phyloP scores from a whole-genome alignment of 2,888 invertebrate species.

The Metellina segmentata region DNA sequence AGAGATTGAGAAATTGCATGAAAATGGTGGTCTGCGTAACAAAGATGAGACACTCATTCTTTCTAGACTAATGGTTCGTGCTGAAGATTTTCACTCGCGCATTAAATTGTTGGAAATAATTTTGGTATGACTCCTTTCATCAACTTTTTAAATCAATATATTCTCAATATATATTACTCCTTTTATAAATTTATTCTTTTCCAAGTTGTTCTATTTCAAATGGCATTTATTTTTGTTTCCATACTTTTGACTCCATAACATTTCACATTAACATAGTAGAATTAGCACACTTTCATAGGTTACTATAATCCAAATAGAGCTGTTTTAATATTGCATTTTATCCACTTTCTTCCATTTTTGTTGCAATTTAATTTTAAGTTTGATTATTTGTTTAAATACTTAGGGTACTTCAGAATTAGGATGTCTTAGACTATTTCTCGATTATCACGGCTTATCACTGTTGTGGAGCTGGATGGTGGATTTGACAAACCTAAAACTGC shows the following conservation, averaged over 20 bases:
- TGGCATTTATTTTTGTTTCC: not conserved
- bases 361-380: not conserved
- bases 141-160: not conserved
- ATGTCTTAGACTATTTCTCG: slow-evolving; percentile 86
- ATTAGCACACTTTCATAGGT: too few relatives aligned
- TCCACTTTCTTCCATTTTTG: not conserved
- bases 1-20: slow-evolving; percentile 90
- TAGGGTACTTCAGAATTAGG: slow-evolving; percentile 81
- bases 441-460: slow-evolving; percentile 93
- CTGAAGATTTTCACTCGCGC: slow-evolving; percentile 88
- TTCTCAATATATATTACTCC: too few relatives aligned
- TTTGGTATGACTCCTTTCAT: slow-evolving; percentile 81
- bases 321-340: too few relatives aligned
- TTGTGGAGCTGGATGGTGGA: slow-evolving; percentile 96
- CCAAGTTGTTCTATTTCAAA: not conserved
- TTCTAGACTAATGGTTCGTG: slow-evolving; percentile 95
- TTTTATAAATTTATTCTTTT: not conserved
- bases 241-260: not conserved
- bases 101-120: slow-evolving; percentile 88
- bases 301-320: too few relatives aligned
- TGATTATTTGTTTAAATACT: slow-evolving; percentile 47
- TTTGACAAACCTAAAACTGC: slow-evolving; percentile 80
- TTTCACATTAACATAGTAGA: not conserved
- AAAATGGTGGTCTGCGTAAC: slow-evolving; percentile 90
- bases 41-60: slow-evolving; percentile 93